A percentile compares a stretch with the other conserved stretches of the same genome.
These are phyloP conservation scores for Anastrepha ludens DNA, from an alignment of 1,140 invertebrate species.

Conservation along the genomic window DNA sequence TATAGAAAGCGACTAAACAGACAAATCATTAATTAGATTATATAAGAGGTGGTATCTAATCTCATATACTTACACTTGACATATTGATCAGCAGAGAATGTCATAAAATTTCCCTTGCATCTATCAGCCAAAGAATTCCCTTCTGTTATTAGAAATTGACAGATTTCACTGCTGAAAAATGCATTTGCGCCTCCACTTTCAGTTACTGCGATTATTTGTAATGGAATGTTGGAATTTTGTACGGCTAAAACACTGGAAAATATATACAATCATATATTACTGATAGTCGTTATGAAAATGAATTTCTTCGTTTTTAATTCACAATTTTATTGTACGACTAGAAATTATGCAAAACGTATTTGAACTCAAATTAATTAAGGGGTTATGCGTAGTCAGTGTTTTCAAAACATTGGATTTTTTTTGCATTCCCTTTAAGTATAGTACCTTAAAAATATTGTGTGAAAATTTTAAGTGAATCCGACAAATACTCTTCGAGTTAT, in stretches of 20 bases:
- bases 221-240: conserved; percentile 95
- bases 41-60: background rate
- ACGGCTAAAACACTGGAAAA: conserved; percentile 89
- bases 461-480: too few species aligned
- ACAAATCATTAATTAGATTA: conserved; percentile 52
- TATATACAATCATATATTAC: background rate
- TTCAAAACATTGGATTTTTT: too few species aligned
- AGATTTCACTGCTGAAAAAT: conserved; percentile 93
- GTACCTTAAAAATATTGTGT: too few species aligned
- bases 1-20: conserved; percentile 91
- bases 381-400: too few species aligned
- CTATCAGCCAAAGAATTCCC: conserved; percentile 94
- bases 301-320: too few species aligned
- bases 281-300: conserved; percentile 49
- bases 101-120: conserved; percentile 94
- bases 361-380: background rate
- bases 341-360: background rate
- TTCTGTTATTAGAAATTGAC: conserved; percentile 92
- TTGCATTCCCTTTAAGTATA: too few species aligned
- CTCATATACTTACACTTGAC: conserved; percentile 67
- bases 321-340: background rate
- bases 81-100: conserved; percentile 75
- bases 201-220: conserved; percentile 95
- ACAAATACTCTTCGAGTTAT: too few species aligned
- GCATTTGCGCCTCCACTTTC: conserved; percentile 89